Evolutionary conservation across 2,113 vertebrate species (phyloP).

Genomic region (Numida meleagris): DNA sequence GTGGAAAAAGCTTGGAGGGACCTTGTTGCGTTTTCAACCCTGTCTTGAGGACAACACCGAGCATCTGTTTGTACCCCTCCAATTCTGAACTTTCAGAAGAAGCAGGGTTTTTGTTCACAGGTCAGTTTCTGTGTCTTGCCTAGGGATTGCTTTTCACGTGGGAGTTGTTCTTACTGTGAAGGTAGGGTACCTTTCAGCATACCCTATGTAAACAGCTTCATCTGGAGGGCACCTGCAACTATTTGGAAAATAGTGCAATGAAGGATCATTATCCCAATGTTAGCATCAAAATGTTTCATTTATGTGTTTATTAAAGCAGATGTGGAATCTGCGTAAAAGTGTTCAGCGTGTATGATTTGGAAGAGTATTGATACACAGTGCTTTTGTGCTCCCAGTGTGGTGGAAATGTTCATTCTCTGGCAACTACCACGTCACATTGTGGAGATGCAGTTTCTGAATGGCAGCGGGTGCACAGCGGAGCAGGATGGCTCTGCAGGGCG

Average conservation of each 20-base stretch:
- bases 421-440: neutral
- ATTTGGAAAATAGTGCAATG: neutral
- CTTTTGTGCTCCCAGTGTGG: neutral
- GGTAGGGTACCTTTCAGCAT: neutral
- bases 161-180: slow-evolving; percentile 3
- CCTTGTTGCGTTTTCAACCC: neutral
- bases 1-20: neutral
- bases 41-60: neutral
- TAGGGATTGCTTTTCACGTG: neutral
- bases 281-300: slow-evolving; percentile 1
- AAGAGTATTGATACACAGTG: neutral
- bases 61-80: neutral
- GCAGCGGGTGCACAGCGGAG: neutral
- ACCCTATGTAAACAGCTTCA: neutral
- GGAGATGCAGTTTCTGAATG: neutral
- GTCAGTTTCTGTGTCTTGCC: neutral
- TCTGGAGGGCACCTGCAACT: neutral
- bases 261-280: neutral
- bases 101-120: neutral
- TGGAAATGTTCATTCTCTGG: neutral
- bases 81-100: neutral
- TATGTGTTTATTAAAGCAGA: neutral
- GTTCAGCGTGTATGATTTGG: neutral
- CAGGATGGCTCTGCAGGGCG: neutral
- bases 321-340: neutral